Conservation (phyloP, 2,113 vertebrate genomes). For the Balaeniceps rex region DNA sequence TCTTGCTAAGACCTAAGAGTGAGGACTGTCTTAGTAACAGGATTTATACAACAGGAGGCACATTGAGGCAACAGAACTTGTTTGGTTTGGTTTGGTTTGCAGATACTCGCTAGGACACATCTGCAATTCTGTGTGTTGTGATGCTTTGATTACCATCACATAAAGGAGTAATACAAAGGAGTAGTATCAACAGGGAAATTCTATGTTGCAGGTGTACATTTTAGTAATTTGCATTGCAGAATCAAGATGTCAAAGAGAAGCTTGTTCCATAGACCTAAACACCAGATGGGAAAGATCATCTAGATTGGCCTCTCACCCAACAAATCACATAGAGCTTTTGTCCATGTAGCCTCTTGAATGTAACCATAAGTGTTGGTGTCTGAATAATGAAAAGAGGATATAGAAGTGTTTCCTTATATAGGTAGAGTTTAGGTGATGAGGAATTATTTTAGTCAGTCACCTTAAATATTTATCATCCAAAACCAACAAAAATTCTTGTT, state of each 20-base stretch:
- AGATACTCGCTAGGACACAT: not conserved
- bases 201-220: not conserved
- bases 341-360: not conserved
- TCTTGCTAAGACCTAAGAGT: not conserved
- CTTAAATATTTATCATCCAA: not conserved
- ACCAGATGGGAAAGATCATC: not conserved
- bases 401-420: not conserved
- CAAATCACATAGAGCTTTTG: not conserved
- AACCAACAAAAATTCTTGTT: not conserved
- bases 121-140: not conserved
- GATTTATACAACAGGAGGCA: not conserved
- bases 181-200: not conserved
- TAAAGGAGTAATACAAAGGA: not conserved
- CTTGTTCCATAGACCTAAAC: not conserved
- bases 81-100: not conserved
- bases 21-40: not conserved
- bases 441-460: not conserved
- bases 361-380: not conserved
- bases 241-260: not conserved
- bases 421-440: not conserved
- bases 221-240: slow-evolving; percentile 1
- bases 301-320: not conserved
- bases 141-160: not conserved
- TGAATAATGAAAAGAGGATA: not conserved
- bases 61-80: not conserved